phyloP scores from a whole-genome alignment of 2,888 invertebrate genomes.

The Rapana venosa region DNA sequence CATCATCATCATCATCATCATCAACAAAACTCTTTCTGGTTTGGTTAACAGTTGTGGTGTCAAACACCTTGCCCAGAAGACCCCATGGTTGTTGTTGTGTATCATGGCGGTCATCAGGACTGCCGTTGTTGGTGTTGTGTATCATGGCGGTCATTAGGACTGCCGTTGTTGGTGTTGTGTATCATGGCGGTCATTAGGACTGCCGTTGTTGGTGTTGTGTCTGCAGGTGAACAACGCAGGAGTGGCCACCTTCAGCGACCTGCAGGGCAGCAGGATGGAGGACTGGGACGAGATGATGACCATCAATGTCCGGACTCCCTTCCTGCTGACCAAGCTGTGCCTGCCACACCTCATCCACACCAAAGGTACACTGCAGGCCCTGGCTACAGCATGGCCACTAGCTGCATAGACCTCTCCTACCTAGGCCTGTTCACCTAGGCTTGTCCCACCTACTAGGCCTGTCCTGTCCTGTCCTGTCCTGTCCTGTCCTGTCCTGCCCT shows the following conservation, averaged over 20 bases:
- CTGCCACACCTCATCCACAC: conserved; percentile 24
- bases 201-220: not conserved
- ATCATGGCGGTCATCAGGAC: no score
- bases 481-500: no score
- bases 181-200: no score
- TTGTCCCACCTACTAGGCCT: no score
- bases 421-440: no score
- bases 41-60: not conserved
- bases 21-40: no score
- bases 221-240: conserved; percentile 30
- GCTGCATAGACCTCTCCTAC: no score
- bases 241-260: not conserved
- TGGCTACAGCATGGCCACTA: no score
- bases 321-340: conserved; percentile 26
- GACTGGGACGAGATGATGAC: conserved; percentile 35
- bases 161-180: not conserved
- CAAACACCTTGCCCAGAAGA: not conserved
- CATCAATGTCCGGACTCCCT: conserved; percentile 28
- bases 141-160: no score
- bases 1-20: no score
- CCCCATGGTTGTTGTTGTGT: not conserved
- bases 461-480: no score
- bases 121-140: not conserved
- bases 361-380: conserved; percentile 6
- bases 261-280: conserved; percentile 3